These are phyloP conservation scores for Liasis olivaceus DNA, from an alignment of 2,797 vertebrate species.

Conservation along the genomic window DNA sequence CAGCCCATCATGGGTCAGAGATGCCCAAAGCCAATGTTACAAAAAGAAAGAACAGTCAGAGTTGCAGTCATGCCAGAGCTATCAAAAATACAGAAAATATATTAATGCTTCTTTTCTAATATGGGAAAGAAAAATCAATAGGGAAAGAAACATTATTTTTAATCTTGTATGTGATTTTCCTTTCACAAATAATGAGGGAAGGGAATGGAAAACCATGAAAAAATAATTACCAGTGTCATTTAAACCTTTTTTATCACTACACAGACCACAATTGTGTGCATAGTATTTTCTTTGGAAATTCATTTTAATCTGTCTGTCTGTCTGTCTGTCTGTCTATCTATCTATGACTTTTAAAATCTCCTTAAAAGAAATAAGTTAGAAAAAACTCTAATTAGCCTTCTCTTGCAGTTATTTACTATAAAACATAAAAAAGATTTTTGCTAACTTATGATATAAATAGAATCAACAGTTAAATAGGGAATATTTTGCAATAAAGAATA, in stretches of 20 bases:
- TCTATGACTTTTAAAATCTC: slow-evolving; percentile 65
- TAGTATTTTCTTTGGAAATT: slow-evolving; percentile 77
- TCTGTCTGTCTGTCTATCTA: neutral
- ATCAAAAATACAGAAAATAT: slow-evolving; percentile 76
- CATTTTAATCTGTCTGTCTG: slow-evolving; percentile 64
- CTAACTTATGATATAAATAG: slow-evolving; percentile 75
- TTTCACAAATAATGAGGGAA: slow-evolving; percentile 72
- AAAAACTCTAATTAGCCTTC: slow-evolving; percentile 62
- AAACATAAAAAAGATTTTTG: slow-evolving; percentile 74
- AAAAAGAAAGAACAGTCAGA: slow-evolving; percentile 63
- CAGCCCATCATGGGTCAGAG: accelerated
- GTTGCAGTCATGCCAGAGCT: slow-evolving; percentile 65
- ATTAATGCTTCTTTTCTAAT: slow-evolving; percentile 75
- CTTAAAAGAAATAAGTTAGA: slow-evolving; percentile 71
- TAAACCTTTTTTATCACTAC: slow-evolving; percentile 78
- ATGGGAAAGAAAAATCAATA: slow-evolving; percentile 77
- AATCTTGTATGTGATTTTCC: slow-evolving; percentile 79
- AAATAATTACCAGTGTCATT: slow-evolving; percentile 76
- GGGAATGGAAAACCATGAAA: slow-evolving; percentile 74
- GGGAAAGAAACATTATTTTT: slow-evolving; percentile 80
- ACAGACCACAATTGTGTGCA: slow-evolving; percentile 67
- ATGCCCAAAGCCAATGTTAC: neutral
- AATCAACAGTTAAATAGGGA: slow-evolving; percentile 65
- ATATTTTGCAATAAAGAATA: slow-evolving; percentile 56
- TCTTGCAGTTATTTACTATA: slow-evolving; percentile 72